Evolutionary conservation across 2,113 vertebrate genomes (phyloP).

Genomic region (Saimiri boliviensis): DNA sequence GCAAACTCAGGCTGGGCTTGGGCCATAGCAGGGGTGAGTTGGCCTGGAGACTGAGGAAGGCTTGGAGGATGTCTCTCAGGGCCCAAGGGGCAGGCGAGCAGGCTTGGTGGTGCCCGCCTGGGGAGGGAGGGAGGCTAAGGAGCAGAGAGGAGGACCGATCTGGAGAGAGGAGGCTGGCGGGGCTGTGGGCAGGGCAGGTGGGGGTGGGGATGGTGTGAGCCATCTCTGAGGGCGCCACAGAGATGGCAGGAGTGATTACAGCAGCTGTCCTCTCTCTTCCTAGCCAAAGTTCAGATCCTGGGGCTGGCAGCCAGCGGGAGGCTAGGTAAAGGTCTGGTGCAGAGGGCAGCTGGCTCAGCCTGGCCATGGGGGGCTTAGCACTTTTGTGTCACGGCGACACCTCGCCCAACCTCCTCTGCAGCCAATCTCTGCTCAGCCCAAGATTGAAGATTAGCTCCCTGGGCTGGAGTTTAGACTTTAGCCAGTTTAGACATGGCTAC

Average conservation of each 20-base stretch:
- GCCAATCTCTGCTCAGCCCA: background rate
- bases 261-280: background rate
- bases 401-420: background rate
- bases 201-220: background rate
- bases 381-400: conserved; percentile 34
- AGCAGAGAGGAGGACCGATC: background rate
- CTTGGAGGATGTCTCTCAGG: background rate
- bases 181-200: background rate
- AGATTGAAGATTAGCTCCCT: conserved; percentile 71
- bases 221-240: background rate
- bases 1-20: background rate
- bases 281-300: conserved; percentile 8
- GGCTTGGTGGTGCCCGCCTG: background rate
- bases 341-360: background rate
- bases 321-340: background rate
- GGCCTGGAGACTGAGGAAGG: background rate
- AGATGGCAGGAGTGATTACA: background rate
- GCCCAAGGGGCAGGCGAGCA: background rate
- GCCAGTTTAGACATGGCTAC: background rate
- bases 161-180: background rate
- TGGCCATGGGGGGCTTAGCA: background rate
- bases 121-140: background rate
- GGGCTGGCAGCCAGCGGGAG: background rate
- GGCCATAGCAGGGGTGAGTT: background rate
- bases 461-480: conserved; percentile 75